Evolutionary conservation across 2,113 vertebrate genomes (phyloP), one percentile per base, ranked within the genome.

Genomic region (Ariopsis seemanni): DNA sequence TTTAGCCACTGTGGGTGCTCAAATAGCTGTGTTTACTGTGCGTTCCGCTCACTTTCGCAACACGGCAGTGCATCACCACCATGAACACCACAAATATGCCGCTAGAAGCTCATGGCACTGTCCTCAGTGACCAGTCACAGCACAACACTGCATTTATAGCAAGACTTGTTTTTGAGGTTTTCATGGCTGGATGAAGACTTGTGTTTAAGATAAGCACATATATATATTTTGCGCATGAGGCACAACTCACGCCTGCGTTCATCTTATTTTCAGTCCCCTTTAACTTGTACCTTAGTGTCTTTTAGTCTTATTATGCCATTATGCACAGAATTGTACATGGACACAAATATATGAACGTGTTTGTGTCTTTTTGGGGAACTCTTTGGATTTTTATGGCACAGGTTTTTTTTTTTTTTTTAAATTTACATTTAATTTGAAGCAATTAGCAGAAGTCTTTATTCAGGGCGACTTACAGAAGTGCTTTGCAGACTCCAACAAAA

Each of bases 1-100:
- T 55, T 79, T 58, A 58, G 53, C 15, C 63, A 22, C 12, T n/a
- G 22, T 55, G 85, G 53, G 7, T 30, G n/a, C 75, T 18, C 5
- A 50, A 80, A 81, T 71, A 69, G 67, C 85, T 58, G 69, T 81
- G 77, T 82, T 82, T 87, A 87, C 53, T 42, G 63, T 82, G 22
- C 42, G 79, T 82, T 80, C 65, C 55, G 34, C 34, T 82, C 63
- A 71, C 78, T 87, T 82, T 67, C 25, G 67, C 25, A 74, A 71
- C 79, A 52, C 67, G 4, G n/a, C 30, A 34, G 25, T 50, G 67
- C 10, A 62, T 72, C 34, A 58, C 65, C 79, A 58, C 34, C 22
- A 82, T 82, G 67, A 57, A 50, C 22, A 82, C 86, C 86, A 82
- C 86, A 87, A 82, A 67, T 87, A 87, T 87, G 86, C 79, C 15